Evolutionary conservation across 2,888 invertebrate species (phyloP).

Genomic region (Brenthis hecate): DNA sequence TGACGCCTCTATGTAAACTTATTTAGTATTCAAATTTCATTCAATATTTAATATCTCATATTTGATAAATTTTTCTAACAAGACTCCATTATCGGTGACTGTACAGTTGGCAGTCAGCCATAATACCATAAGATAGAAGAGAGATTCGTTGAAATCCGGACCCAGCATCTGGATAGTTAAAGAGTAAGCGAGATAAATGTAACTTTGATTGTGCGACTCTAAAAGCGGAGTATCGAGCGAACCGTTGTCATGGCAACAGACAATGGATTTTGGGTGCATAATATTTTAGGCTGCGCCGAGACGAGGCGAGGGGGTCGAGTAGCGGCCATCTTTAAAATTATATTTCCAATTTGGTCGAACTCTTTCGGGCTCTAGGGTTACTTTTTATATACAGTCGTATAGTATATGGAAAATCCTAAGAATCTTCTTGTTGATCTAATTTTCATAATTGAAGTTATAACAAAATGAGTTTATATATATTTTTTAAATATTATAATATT

Average conservation of each 20-base stretch:
- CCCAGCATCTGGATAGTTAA: conserved; percentile 64
- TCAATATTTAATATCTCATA: conserved; percentile 21
- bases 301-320: conserved; percentile 58
- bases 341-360: conserved; percentile 78
- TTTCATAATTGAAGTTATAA: neutral
- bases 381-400: conserved; percentile 55
- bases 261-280: conserved; percentile 83
- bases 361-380: conserved; percentile 65
- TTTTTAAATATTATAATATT: too few species aligned
- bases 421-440: neutral
- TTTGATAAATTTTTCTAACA: conserved; percentile 60
- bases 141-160: conserved; percentile 63
- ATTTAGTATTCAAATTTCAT: conserved; percentile 12
- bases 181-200: conserved; percentile 76
- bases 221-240: conserved; percentile 75
- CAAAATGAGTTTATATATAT: too few species aligned
- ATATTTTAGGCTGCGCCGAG: conserved; percentile 81
- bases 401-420: conserved; percentile 46
- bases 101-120: conserved; percentile 75
- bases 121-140: conserved; percentile 56
- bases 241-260: conserved; percentile 80
- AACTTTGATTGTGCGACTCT: conserved; percentile 66
- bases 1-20: neutral
- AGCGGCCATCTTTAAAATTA: conserved; percentile 82
- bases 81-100: conserved; percentile 70